These are phyloP conservation scores for Aphidius gifuensis DNA, from an alignment of 1,140 invertebrate genomes.

Conservation along the genomic window DNA sequence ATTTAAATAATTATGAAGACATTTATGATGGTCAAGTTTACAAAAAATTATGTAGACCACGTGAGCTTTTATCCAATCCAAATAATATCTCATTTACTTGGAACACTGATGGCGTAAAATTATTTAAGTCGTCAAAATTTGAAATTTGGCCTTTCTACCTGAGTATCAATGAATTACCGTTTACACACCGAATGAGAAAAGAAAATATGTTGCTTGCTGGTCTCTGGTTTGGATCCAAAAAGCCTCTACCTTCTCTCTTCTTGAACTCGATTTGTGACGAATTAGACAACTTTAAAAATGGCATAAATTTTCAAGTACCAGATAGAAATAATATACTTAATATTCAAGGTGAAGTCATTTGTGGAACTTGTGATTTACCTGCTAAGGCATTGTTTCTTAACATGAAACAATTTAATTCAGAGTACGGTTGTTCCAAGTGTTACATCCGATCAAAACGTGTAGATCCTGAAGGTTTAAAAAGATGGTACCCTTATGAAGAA, in stretches of 20 bases:
- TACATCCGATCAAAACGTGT: background rate
- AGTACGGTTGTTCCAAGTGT: too few relatives aligned
- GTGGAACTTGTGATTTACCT: slow-evolving; percentile 15
- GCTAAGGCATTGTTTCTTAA: too few relatives aligned
- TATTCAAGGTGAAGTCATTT: slow-evolving; percentile 1
- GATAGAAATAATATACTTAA: background rate
- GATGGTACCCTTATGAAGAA: background rate
- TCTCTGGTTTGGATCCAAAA: slow-evolving; percentile 23
- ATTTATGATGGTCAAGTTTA: slow-evolving; percentile 19
- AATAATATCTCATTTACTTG: slow-evolving; percentile 20
- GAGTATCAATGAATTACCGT: slow-evolving; percentile 18
- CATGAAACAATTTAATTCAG: too few relatives aligned
- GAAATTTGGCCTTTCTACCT: slow-evolving; percentile 20
- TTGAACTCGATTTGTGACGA: slow-evolving; percentile 8
- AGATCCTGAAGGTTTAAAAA: background rate
- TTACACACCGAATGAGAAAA: slow-evolving; percentile 3
- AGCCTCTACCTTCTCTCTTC: slow-evolving; percentile 2
- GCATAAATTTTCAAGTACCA: slow-evolving; percentile 7
- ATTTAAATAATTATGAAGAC: slow-evolving; percentile 14
- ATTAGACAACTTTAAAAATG: background rate
- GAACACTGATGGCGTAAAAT: slow-evolving; percentile 3
- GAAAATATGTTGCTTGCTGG: slow-evolving; percentile 20
- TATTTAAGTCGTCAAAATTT: slow-evolving; percentile 19
- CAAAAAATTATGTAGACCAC: background rate
- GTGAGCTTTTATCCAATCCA: background rate